phyloP scores from a whole-genome alignment of 2,113 vertebrate genomes.

The Panthera tigris region DNA sequence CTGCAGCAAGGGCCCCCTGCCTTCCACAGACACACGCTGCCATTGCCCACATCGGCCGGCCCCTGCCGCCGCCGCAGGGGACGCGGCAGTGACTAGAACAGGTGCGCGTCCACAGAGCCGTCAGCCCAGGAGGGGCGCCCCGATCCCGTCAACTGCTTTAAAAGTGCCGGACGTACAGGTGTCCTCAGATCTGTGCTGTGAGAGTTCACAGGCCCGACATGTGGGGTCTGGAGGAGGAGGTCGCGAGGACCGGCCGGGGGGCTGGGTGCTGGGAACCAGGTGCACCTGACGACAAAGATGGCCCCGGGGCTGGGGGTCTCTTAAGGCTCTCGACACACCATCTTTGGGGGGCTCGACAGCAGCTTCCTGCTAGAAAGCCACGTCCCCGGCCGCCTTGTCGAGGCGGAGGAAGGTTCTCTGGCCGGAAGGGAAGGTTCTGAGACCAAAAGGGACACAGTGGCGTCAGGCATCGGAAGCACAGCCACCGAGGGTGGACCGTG shows the following conservation, averaged over 20 bases:
- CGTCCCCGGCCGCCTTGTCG: background rate
- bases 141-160: too few species aligned
- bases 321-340: background rate
- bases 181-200: background rate
- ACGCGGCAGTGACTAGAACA: background rate
- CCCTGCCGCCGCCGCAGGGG: rapidly evolving
- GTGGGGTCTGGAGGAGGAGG: background rate
- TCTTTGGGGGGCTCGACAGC: background rate
- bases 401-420: background rate
- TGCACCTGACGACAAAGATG: background rate
- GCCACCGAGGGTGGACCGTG: background rate
- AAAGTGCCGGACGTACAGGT: too few species aligned
- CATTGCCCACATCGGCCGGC: background rate
- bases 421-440: background rate
- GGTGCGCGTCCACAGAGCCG: background rate
- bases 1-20: background rate
- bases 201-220: background rate
- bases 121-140: background rate
- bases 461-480: background rate
- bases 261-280: background rate
- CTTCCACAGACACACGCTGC: background rate
- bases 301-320: background rate
- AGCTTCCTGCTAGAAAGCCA: background rate
- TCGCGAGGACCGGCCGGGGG: background rate
- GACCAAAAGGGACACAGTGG: background rate